Evolutionary conservation across 2,888 invertebrate species (phyloP).

Genomic region (Scaptomyza parva): DNA sequence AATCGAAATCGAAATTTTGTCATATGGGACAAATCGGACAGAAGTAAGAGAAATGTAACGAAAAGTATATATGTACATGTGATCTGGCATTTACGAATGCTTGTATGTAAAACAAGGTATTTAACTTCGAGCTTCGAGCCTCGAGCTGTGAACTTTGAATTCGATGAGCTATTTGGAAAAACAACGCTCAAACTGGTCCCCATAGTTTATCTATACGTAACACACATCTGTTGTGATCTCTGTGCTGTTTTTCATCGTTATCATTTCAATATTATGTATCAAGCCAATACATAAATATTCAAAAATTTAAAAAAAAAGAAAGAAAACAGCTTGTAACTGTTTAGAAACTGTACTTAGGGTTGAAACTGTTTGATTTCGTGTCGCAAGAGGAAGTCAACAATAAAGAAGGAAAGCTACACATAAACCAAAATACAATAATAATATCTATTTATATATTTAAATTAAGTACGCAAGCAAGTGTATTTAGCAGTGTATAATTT

Average conservation of each 20-base stretch:
- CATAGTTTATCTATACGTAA: conserved; percentile 41
- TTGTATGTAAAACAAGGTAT: conserved; percentile 9
- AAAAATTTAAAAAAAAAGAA: no score
- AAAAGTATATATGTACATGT: conserved; percentile 13
- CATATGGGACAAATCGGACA: no score
- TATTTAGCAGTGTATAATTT: conserved; percentile 24
- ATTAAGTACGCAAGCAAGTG: conserved; percentile 15
- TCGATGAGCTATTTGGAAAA: conserved; percentile 44
- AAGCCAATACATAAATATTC: conserved; percentile 12
- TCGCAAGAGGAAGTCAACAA: conserved; percentile 5
- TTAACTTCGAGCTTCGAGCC: conserved; percentile 24
- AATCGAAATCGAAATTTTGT: conserved; percentile 4
- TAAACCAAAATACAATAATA: conserved; percentile 1
- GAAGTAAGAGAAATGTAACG: neutral
- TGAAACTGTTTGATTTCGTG: conserved; percentile 1
- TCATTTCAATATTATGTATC: no score
- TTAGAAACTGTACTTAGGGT: neutral
- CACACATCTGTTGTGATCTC: conserved; percentile 15
- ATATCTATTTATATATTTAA: neutral
- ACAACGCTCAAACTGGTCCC: conserved; percentile 76
- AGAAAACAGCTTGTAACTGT: no score
- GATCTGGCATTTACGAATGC: conserved; percentile 4
- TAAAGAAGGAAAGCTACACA: conserved; percentile 15
- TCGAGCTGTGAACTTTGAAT: conserved; percentile 33
- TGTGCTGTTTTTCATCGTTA: conserved; percentile 15